Evolutionary conservation across 2,888 invertebrate species (phyloP), one percentile per base, ranked within the genome.

Genomic region (Slavum lentiscoides): DNA sequence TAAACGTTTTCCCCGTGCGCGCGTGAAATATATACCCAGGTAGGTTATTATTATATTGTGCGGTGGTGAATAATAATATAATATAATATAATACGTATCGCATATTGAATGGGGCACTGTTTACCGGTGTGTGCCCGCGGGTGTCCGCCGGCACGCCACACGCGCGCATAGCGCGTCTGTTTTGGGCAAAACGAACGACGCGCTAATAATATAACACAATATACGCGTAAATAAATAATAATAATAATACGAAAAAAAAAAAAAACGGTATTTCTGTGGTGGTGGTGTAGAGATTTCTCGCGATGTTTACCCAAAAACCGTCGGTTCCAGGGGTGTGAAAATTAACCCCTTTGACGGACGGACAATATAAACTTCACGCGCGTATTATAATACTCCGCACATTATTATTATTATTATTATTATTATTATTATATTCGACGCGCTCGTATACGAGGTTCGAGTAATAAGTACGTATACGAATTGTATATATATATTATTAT

Each of bases 271-370:
- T 67, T 62, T 21, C n/a, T 21, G 69, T 37, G 61, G n/a, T 39
- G 17, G 43, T 49, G 55, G 39, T 66, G 39, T 13, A 58, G 53
- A 43, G 49, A 59, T 76, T 67, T 75, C 23, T 37, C 58, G 43
- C 1, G 19, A 30, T 80, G 72, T 80, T 72, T 80, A 80, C 64
- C 72, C 64, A 80, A 80, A 55, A 53, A 23, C 55, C 53, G 37
- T 55, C 49, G 23, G 23, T 66, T n/a, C 59, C 23, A 21, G 55
- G 70, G 64, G 55, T 55, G 80, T 80, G 80, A n/a, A 80, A 80
- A 80, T 80, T 80, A 80, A 80, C 80, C 80, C 80, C 72, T 80
- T 80, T 80, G 70, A 72, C 72, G 72, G 37, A 39, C 62, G 70
- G 39, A 80, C 77, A 72, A 64, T 75, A 70, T 9, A 68, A 58